phyloP scores from a whole-genome alignment of 2,113 vertebrate genomes.

The Garra rufa region DNA sequence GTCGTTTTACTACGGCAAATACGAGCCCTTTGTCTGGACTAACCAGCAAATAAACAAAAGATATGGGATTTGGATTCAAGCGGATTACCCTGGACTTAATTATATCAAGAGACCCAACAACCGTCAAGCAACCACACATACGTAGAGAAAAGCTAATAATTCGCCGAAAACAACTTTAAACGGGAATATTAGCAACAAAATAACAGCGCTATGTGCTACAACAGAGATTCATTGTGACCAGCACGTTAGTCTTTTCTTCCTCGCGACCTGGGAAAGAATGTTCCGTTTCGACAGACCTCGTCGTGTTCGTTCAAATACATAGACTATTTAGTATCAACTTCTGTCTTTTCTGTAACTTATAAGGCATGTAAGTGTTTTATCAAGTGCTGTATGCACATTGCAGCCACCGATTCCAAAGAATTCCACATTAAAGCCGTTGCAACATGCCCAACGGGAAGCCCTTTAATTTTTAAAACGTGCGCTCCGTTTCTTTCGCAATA shows the following conservation, averaged over 20 bases:
- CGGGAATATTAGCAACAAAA: conserved; percentile 42
- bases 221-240: conserved; percentile 42
- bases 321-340: not conserved
- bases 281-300: conserved; percentile 39
- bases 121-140: conserved; percentile 58
- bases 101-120: conserved; percentile 73
- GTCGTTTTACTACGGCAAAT: conserved; percentile 21
- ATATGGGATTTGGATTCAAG: conserved; percentile 59
- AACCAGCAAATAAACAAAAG: conserved; percentile 78
- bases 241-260: conserved; percentile 53
- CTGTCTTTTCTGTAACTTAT: not conserved
- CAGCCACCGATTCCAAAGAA: not conserved
- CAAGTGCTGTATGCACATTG: conserved; percentile 5
- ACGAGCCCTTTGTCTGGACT: conserved; percentile 75
- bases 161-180: conserved; percentile 40
- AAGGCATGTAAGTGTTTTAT: no score
- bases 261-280: conserved; percentile 36
- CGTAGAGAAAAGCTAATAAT: conserved; percentile 34
- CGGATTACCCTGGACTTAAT: conserved; percentile 76
- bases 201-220: conserved; percentile 19
- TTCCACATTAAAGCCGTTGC: conserved; percentile 9
- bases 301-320: conserved; percentile 9
- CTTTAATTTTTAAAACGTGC: conserved; percentile 78
- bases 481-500: conserved; percentile 34
- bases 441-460: conserved; percentile 59